Evolutionary conservation across 2,113 vertebrate genomes (phyloP).

Genomic region (Pipra filicauda): DNA sequence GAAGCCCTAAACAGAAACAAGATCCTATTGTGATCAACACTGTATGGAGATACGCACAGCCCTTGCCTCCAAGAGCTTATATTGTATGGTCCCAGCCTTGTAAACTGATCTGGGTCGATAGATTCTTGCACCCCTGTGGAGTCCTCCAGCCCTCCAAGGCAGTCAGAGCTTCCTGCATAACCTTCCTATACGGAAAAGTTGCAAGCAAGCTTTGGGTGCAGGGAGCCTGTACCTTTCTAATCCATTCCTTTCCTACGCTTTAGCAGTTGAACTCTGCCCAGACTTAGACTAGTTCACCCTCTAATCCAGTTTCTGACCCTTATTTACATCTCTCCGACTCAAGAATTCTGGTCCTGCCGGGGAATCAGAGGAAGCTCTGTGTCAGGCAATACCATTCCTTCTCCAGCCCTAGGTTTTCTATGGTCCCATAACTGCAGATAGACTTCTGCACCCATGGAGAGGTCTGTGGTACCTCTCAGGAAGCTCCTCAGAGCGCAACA

Average conservation of each 20-base stretch:
- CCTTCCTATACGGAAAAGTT: background rate
- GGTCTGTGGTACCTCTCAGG: background rate
- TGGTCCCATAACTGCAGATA: background rate
- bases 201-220: background rate
- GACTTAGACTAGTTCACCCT: background rate
- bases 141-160: background rate
- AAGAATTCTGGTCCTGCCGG: background rate
- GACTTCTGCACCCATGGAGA: background rate
- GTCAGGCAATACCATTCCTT: background rate
- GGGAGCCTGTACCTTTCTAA: background rate
- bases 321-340: background rate
- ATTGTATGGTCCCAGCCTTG: constrained; percentile 24
- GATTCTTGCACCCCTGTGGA: background rate
- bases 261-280: background rate
- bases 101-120: constrained; percentile 7
- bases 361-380: background rate
- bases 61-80: constrained; percentile 29
- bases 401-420: background rate
- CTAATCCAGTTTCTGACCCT: background rate
- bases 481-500: background rate
- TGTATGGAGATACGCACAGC: constrained; percentile 39
- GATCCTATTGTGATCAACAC: constrained; percentile 34
- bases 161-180: background rate
- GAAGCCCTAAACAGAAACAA: constrained; percentile 57
- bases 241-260: background rate